A percentile compares a stretch with the other conserved stretches of the same genome.
phyloP scores from a whole-genome alignment of 2,888 invertebrate genomes.

The Drosophila sordidapex region DNA sequence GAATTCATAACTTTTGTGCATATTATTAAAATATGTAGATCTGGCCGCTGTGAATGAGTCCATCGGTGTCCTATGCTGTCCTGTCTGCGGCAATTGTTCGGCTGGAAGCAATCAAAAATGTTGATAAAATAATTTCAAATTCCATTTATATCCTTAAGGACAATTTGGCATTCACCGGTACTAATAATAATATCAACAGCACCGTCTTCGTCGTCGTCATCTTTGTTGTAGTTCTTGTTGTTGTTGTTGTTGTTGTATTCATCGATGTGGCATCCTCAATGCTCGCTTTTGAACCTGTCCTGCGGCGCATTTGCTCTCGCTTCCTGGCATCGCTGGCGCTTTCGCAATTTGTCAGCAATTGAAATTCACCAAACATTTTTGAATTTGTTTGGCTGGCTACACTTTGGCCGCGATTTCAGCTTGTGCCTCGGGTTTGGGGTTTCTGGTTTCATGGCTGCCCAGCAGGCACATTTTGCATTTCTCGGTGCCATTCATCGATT shows the following conservation, averaged over 20 bases:
- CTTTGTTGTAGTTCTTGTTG: neutral
- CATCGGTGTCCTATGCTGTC: slow-evolving; percentile 6
- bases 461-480: slow-evolving; percentile 81
- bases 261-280: slow-evolving; percentile 51
- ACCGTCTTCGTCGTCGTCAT: slow-evolving; percentile 12
- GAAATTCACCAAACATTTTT: slow-evolving; percentile 81
- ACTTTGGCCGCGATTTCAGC: slow-evolving; percentile 59
- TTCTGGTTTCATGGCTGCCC: slow-evolving; percentile 60
- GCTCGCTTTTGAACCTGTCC: slow-evolving; percentile 34
- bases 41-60: slow-evolving; percentile 65
- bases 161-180: slow-evolving; percentile 79
- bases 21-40: slow-evolving; percentile 66
- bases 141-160: slow-evolving; percentile 81
- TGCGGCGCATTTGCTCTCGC: slow-evolving; percentile 47
- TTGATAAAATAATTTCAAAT: slow-evolving; percentile 82
- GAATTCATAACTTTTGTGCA: slow-evolving; percentile 78
- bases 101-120: slow-evolving; percentile 81
- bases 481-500: slow-evolving; percentile 65
- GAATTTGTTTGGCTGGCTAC: slow-evolving; percentile 77
- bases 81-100: slow-evolving; percentile 69
- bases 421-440: slow-evolving; percentile 32
- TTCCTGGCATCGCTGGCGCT: slow-evolving; percentile 48
- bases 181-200: slow-evolving; percentile 80
- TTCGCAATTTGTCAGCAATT: slow-evolving; percentile 79
- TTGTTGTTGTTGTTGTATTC: slow-evolving; percentile 44